These are phyloP conservation scores for Harpagoxenus sublaevis DNA, from an alignment of 2,888 invertebrate species.

Conservation along the genomic window DNA sequence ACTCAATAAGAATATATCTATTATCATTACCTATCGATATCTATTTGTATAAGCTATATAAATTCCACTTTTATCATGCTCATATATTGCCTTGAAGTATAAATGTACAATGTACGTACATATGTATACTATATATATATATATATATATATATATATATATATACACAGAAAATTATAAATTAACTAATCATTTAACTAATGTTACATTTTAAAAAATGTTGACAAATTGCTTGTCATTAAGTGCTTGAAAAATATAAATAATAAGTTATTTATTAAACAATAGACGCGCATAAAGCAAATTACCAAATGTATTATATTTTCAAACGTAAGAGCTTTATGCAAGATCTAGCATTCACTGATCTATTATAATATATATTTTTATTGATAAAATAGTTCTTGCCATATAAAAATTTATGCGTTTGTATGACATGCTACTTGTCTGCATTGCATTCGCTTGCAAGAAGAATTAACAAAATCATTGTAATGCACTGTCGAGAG, in stretches of 20 bases:
- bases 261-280: background rate
- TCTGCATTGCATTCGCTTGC: background rate
- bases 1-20: background rate
- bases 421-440: background rate
- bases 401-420: background rate
- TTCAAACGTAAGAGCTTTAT: background rate
- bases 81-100: background rate
- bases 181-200: background rate
- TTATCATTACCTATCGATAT: background rate
- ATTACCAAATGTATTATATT: background rate
- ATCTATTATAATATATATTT: background rate
- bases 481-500: constrained; percentile 42
- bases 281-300: background rate
- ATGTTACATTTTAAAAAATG: background rate
- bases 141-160: too few species aligned
- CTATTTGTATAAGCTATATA: background rate
- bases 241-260: background rate
- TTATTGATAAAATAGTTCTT: constrained; percentile 1
- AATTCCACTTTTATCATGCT: background rate
- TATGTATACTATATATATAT: too few species aligned
- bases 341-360: background rate
- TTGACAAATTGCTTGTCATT: background rate
- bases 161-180: background rate
- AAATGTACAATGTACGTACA: too few species aligned
- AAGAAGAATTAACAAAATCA: constrained; percentile 62